A percentile compares a stretch with the other conserved stretches of the same genome.
These are phyloP conservation scores for Parus major DNA, from an alignment of 2,113 vertebrate species.

Conservation along the genomic window DNA sequence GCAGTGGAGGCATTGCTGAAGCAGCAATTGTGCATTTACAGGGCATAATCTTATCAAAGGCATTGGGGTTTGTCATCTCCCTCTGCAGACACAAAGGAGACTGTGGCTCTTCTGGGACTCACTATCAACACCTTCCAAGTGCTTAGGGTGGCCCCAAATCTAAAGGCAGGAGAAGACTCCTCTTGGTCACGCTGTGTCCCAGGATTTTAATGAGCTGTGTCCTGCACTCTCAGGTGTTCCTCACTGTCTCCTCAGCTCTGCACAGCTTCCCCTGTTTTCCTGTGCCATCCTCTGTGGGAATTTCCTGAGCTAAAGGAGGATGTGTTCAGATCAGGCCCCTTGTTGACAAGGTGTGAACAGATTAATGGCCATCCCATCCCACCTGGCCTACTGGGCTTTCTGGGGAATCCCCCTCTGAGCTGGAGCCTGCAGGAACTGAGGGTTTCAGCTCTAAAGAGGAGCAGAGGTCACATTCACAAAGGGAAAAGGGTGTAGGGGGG, in stretches of 20 bases:
- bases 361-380: constrained; percentile 33
- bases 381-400: constrained; percentile 1
- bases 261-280: not conserved
- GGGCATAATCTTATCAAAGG: not conserved
- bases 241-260: not conserved
- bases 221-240: not conserved
- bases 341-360: constrained; percentile 58
- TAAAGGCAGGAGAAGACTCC: not conserved
- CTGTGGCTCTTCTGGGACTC: not conserved
- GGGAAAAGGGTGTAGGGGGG: not conserved
- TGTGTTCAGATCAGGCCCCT: not conserved
- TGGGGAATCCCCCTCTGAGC: not conserved
- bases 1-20: not conserved
- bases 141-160: not conserved
- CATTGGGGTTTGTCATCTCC: not conserved
- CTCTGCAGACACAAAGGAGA: not conserved
- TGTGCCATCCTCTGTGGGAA: not conserved
- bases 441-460: not conserved
- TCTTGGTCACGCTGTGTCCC: not conserved
- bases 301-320: constrained; percentile 23
- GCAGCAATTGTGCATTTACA: rapidly evolving
- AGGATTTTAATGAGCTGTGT: not conserved
- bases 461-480: constrained; percentile 37
- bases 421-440: not conserved
- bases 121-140: not conserved